Evolutionary conservation across 2,797 vertebrate genomes (phyloP).

Genomic region (Pangasius macronema): DNA sequence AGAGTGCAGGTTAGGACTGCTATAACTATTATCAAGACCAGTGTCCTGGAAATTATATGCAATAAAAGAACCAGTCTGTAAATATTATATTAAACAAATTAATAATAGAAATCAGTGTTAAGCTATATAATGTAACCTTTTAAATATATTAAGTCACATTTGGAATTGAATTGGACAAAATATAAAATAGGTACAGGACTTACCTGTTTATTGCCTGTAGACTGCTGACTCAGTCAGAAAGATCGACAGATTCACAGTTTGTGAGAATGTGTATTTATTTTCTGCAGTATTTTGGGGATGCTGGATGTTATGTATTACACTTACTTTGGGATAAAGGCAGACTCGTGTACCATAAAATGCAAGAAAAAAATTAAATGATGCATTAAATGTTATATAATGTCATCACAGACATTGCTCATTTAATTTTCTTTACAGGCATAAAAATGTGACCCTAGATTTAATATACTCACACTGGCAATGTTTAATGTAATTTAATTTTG

Average conservation of each 20-base stretch:
- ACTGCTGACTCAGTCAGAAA: background rate
- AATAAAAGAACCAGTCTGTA: background rate
- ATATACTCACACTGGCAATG: background rate
- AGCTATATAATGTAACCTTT: background rate
- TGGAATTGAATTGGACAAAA: background rate
- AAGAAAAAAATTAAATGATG: too few species aligned
- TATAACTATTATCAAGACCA: background rate
- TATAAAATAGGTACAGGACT: background rate
- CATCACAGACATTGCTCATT: background rate
- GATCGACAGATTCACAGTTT: background rate
- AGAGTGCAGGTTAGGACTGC: conserved; percentile 72
- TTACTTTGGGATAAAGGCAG: background rate
- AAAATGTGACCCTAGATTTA: background rate
- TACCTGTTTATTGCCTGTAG: background rate
- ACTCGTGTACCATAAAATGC: background rate
- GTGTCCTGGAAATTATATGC: background rate
- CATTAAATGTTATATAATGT: background rate
- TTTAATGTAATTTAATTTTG: background rate
- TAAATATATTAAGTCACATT: background rate
- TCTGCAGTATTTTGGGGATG: background rate
- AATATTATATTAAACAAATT: background rate
- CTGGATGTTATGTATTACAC: too few species aligned
- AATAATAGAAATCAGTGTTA: background rate
- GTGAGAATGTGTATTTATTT: background rate
- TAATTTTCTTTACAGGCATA: background rate